phyloP scores from a whole-genome alignment of 2,888 invertebrate genomes.

The Lasioglossum malachurum region DNA sequence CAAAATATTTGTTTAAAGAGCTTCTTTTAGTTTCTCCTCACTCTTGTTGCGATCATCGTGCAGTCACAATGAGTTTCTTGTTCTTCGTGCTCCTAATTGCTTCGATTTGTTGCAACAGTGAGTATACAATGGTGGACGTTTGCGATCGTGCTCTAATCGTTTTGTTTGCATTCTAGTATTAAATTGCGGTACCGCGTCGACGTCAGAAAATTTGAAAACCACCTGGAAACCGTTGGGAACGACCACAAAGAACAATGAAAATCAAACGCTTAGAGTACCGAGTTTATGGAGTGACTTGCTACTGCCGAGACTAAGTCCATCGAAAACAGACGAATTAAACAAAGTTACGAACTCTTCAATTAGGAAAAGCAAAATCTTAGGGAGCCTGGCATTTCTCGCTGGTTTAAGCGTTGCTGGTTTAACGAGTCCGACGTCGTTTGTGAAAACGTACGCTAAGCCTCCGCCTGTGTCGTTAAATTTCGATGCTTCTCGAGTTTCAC shows the following conservation, averaged over 20 bases:
- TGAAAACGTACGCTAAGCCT: slow-evolving; percentile 52
- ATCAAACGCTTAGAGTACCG: background rate
- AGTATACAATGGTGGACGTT: slow-evolving; percentile 34
- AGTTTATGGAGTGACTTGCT: slow-evolving; percentile 2
- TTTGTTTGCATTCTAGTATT: slow-evolving; percentile 32
- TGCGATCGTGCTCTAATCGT: background rate
- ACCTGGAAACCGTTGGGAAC: background rate
- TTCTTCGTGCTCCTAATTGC: slow-evolving; percentile 41
- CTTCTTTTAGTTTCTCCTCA: slow-evolving; percentile 57
- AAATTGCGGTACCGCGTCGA: slow-evolving; percentile 18
- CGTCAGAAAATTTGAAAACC: background rate
- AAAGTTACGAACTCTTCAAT: slow-evolving; percentile 20
- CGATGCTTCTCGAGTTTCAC: slow-evolving; percentile 60
- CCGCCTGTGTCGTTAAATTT: slow-evolving; percentile 54
- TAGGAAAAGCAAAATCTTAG: slow-evolving; percentile 73
- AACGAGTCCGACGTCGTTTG: slow-evolving; percentile 44
- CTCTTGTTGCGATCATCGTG: slow-evolving; percentile 47
- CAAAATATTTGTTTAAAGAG: slow-evolving; percentile 48
- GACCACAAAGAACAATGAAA: background rate
- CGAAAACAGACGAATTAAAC: slow-evolving; percentile 8
- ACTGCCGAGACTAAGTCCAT: background rate
- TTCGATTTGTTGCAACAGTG: slow-evolving; percentile 47
- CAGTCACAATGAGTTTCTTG: slow-evolving; percentile 61
- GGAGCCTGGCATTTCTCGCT: slow-evolving; percentile 77
- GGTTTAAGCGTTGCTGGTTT: slow-evolving; percentile 75